Evolutionary conservation across 1,140 invertebrate genomes (phyloP), one percentile per base, ranked within the genome.

Genomic region (Pseudoatta argentina): DNA sequence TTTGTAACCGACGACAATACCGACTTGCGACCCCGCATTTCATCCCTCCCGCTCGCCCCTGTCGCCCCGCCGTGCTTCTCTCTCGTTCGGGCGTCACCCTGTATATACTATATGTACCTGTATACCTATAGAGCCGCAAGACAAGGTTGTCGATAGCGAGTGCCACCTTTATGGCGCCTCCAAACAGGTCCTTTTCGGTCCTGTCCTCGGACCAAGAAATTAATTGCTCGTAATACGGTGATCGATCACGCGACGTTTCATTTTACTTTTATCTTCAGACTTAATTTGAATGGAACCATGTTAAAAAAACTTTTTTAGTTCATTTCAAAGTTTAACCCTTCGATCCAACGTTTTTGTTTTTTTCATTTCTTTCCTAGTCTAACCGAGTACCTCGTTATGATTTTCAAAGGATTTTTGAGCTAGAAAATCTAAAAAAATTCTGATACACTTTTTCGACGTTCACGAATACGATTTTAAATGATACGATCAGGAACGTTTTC

Each of bases 1-100:
- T 94, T 94, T 94, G 93, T 92, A 94, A 93, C 91, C 93, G 92
- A 93, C 92, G 93, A 94, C 93, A 93, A 94, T 94, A 91, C 91
- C 88, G 89, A 89, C 91, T 91, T 91, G 88, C 90, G 91, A 91
- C 88, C 90, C 90, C 82, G 90, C 87, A 89, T 91, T 91, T 91
- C 90, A 89, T 89, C 81, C 89, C 83, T 88, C 72, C 86, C 87
- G 59, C 79, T 79, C 71, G 76, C 48, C 79, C 79, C 71, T 85
- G 57, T 59, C 71, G 57, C 77, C 86, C 77, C 79, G 77, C 69
- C 59, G 72, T 61, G 71, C 14, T 55, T 59, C 76, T 85, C 61
- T 57, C 61, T 64, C 57, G 39, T 73, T 82, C 67, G 79, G 63
- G 75, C 48, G 78, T 83, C 83, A 78, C 55, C 79, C 79, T 34